phyloP scores from a whole-genome alignment of 2,888 invertebrate genomes.

The Lathronympha strigana region DNA sequence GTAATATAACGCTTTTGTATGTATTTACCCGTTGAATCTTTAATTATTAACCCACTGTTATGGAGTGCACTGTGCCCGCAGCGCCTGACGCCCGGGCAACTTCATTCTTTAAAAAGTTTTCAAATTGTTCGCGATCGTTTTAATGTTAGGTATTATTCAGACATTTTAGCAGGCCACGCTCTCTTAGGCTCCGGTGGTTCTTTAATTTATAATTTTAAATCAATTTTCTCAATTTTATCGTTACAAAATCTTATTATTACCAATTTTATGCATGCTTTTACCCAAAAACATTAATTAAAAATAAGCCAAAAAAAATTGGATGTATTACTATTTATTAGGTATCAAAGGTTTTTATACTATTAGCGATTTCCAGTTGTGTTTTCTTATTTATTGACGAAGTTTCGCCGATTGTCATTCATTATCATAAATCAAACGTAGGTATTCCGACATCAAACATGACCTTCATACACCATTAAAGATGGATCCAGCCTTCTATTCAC shows the following conservation, averaged over 20 bases:
- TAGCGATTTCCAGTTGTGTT: no score
- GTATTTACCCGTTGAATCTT: no score
- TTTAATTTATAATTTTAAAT: slow-evolving; percentile 4
- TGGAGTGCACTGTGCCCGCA: slow-evolving; percentile 44
- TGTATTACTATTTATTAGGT: no score
- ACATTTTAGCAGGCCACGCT: slow-evolving; percentile 26
- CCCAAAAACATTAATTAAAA: not conserved
- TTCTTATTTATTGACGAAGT: no score
- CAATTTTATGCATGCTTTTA: no score
- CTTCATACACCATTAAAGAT: not conserved
- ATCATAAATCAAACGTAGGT: no score
- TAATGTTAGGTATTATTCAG: slow-evolving; percentile 39
- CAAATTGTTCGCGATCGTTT: slow-evolving; percentile 39
- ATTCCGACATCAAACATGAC: not conserved
- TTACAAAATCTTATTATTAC: not conserved
- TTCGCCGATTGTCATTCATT: no score
- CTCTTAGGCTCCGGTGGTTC: slow-evolving; percentile 4
- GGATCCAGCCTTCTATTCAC: slow-evolving; percentile 14
- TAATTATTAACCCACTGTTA: slow-evolving; percentile 18
- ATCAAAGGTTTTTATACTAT: no score
- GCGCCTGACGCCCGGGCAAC: slow-evolving; percentile 60
- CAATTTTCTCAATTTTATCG: not conserved
- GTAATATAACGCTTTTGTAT: no score
- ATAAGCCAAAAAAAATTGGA: no score
- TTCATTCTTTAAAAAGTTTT: slow-evolving; percentile 49